Base-by-base conservation (phyloP, 64 coral and sea anemone genomes). In the Catalaphyllia jardinei region DNA sequence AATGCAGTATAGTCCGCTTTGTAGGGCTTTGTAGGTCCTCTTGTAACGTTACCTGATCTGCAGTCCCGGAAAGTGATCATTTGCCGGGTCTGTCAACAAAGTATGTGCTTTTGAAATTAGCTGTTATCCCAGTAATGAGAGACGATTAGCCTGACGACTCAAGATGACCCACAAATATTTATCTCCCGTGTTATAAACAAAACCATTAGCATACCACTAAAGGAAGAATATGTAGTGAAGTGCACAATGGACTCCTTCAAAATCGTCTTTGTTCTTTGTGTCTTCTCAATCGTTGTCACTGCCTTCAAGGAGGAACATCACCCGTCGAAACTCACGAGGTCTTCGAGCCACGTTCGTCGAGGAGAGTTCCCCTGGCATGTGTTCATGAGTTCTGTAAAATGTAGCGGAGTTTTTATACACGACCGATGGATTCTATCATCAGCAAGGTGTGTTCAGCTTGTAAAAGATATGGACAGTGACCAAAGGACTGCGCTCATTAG, bases 361-460 rank as follows among this genome's bases (percentile, higher is more conserved):
- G 65, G 25, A 69, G 25, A 27, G 9, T 89, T 82, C 55, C 90
- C 94, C 0, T 96, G 94, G 94, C 94, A 96, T 78, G 94, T 92
- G 10, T 96, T 79, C 25, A 61, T 96, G 19, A 87, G 86, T 22
- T 49, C 82, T 51, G 67, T 92, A 30, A 87, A 83, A 10, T 96
- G 94, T 83, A 96, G 94, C 42, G 94, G 94, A 18, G 90, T 90
- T 9, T 82, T 96, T 19, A 24, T 96, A 24, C 51, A 75, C 27
- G 17, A 69, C 18, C 94, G 90, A 51, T 96, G 91, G 87, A 91
- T 96, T 52, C 35, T 96, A 18, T 89, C 94, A 31, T 87, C 94
- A 10, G 90, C 87, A 14, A 89, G 80, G 22, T 96, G 94, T 80
- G 67, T 29, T 6, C 15, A 29, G 52, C 24, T 24, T 30, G 1